Percentiles rank a stretch among this genome's conserved stretches.
Evolutionary conservation across 2,797 vertebrate species (phyloP).

Genomic region (Morelia viridis): DNA sequence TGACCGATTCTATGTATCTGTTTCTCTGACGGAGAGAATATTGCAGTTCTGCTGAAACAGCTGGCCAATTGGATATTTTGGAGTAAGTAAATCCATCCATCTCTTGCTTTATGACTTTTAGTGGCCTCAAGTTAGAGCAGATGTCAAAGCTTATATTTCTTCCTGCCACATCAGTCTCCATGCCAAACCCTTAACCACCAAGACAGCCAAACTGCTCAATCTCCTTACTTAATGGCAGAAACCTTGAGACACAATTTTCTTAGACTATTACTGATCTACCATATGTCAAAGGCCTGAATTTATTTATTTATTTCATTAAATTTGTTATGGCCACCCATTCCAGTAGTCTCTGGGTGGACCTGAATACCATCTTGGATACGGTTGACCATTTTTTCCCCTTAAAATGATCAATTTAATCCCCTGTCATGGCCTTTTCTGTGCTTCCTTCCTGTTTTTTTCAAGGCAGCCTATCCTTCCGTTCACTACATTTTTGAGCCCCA

Average conservation of each 20-base stretch:
- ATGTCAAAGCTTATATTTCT: background rate
- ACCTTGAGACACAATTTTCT: background rate
- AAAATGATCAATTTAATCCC: background rate
- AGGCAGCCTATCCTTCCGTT: background rate
- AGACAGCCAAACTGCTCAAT: background rate
- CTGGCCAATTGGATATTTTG: background rate
- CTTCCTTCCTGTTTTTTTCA: no score
- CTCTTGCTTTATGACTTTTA: background rate
- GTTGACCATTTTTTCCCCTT: background rate
- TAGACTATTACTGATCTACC: background rate
- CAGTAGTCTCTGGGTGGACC: background rate
- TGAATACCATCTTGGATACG: background rate
- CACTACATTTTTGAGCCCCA: background rate
- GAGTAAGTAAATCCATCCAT: background rate
- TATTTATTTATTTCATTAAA: background rate
- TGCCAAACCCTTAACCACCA: background rate
- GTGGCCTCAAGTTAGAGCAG: background rate
- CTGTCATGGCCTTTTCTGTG: background rate
- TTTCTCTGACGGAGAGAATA: background rate
- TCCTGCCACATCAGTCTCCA: background rate
- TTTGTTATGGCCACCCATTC: background rate
- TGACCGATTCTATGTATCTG: background rate
- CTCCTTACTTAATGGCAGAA: background rate
- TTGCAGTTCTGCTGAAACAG: background rate
- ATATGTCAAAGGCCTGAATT: background rate